These are phyloP conservation scores for Drosophila rubida DNA, from an alignment of 2,888 invertebrate genomes.

Conservation along the genomic window DNA sequence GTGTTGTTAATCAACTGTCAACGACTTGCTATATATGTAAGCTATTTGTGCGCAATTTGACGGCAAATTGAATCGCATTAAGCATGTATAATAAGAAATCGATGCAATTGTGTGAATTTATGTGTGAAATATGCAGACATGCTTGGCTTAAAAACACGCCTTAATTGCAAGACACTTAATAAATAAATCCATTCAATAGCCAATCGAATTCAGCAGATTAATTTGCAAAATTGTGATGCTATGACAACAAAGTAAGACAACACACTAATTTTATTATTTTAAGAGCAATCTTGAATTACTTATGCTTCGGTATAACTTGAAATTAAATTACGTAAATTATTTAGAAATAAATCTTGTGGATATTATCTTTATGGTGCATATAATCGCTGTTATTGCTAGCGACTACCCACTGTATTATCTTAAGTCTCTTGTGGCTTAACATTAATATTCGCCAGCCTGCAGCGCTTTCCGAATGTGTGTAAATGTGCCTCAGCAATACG, in stretches of 20 bases:
- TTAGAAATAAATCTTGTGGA: neutral
- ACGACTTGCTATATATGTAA: neutral
- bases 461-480: constrained; percentile 30
- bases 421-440: constrained; percentile 9
- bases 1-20: neutral
- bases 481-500: constrained; percentile 5
- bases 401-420: constrained; percentile 23
- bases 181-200: neutral
- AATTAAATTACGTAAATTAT: no score
- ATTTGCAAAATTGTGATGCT: no score
- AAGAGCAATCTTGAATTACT: no score
- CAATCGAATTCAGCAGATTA: no score
- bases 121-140: neutral
- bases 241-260: no score
- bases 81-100: neutral
- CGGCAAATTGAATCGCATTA: neutral
- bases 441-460: constrained; percentile 37
- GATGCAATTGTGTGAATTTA: neutral
- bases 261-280: no score
- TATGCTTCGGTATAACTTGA: no score
- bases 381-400: constrained; percentile 4
- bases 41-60: neutral
- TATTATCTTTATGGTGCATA: neutral
- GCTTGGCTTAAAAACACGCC: no score
- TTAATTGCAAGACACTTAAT: no score